Evolutionary conservation across 2,888 invertebrate genomes (phyloP), one percentile per base, ranked within the genome.

Genomic region (Xylocampa areola): DNA sequence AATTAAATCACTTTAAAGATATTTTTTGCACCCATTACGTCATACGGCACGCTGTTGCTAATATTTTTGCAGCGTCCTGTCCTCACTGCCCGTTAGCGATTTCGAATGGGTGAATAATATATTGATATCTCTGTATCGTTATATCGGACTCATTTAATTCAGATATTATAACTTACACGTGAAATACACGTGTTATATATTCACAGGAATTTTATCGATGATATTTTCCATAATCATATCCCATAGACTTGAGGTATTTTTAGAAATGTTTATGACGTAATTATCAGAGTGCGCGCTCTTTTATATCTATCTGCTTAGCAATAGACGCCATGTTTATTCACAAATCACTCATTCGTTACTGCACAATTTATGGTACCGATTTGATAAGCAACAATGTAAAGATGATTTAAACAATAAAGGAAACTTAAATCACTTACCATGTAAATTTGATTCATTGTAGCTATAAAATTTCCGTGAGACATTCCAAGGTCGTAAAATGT

Each of bases 381-480:
- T 62, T 66, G 85, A 87, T 88, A 87, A 79, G 68, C 81, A 81
- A 88, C 87, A 86, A 79, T 85, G 86, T 87, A 73, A 58, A 57
- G 62, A 66, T 78, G 69, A 79, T 81, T 81, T 79, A 80, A 76
- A 77, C 64, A 63, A 70, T 63, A 63, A 73, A 81, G 85, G 85
- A 85, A 80, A 85, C 75, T 68, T 87, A 86, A 87, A 88, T 90
- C 84, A 85, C 72, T 66, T 70, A 69, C 60, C 69, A 76, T 78
- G 78, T 81, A 71, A 80, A 78, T 76, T 77, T 86, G 87, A 86
- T 87, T 85, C 80, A 88, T 79, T 74, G 73, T 66, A 64, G 71
- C 80, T 79, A 88, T 89, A 87, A 90, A 89, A 86, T 89, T 87
- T 73, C 83, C 88, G 71, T 80, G 80, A 84, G 82, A 87, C 86